Evolutionary conservation across 2,113 vertebrate genomes (phyloP), one percentile per base, ranked within the genome.

Genomic region (Tamias sibiricus): DNA sequence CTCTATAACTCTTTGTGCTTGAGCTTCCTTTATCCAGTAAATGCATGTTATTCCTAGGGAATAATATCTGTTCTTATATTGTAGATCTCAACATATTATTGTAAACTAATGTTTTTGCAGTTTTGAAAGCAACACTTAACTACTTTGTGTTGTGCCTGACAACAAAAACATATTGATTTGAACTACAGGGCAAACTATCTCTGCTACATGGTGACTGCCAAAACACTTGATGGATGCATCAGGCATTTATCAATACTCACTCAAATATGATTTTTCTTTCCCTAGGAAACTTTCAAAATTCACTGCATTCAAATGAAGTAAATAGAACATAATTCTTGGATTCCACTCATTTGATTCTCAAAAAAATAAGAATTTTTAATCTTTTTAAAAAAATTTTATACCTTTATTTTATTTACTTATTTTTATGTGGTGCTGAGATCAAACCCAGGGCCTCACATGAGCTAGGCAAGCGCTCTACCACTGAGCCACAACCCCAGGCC

Each of bases 121-220:
- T 97, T 98, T 94, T 89, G 66, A 93, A 98, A 97, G 79, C 83
- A 94, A 17, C 0, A 28, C 3, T 93, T 95, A 91, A 77, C 82
- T 44, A 59, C 68, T 76, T 54, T 92, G 42, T 47, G n/a, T 68
- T 96, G 4, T 95, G 79, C 20, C 13, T 97, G 97, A 82, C 85
- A 97, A 89, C 40, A 97, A 96, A 96, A 96, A 93, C 4, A 74
- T 94, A 97, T 40, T 97, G 97, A 97, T 98, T 97, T 98, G 81
- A 97, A 96, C 79, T 7, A 77, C 30, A 90, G 68, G 81, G 68
- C 96, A 98, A 96, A 88, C 28, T 57, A 81, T 72, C 20, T 8
- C 32, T 77, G 72, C 11, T 92, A 35, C n/a, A 83, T 64, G 90
- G 94, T 91, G 6, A 40, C 1, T 97, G 32, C n/a, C 40, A 90